A percentile compares a stretch with the other conserved stretches of the same genome.
Conservation (phyloP, 2,113 vertebrate genomes). For the Semnornis frantzii region DNA sequence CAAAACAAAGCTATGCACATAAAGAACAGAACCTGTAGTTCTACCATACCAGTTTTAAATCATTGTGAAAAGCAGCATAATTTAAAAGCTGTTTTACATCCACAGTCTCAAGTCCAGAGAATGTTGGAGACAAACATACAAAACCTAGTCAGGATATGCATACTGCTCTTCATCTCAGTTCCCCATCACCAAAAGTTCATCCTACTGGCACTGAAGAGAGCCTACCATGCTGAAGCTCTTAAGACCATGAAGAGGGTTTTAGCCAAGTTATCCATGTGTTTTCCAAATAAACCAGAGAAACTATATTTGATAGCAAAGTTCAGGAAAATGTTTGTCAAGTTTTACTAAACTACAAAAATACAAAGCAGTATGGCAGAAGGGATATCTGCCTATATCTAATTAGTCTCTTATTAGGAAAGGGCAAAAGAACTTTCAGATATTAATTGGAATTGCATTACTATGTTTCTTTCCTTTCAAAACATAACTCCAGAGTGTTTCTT, state of each 20-base stretch:
- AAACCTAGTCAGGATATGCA: background rate
- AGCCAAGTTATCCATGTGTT: background rate
- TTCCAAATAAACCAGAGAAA: background rate
- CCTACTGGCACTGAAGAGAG: background rate
- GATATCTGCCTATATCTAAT: background rate
- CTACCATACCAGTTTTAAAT: background rate
- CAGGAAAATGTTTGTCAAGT: background rate
- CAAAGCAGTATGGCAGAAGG: background rate
- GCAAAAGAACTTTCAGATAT: background rate
- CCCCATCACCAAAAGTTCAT: background rate
- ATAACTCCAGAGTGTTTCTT: background rate
- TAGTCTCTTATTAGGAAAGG: background rate
- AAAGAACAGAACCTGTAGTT: background rate
- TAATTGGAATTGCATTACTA: background rate
- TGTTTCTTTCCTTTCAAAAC: background rate
- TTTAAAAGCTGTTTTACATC: background rate
- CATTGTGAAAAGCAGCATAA: background rate
- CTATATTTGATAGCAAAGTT: background rate
- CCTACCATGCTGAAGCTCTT: background rate
- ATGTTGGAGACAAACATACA: background rate
- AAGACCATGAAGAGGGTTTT: background rate
- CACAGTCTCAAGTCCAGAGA: background rate
- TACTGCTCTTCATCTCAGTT: background rate
- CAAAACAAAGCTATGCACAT: background rate
- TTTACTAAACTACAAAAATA: background rate